Percentiles rank a stretch among this genome's conserved stretches.
Conservation (phyloP, 1,140 invertebrate species). For the Pentalonia nigronervosa region DNA sequence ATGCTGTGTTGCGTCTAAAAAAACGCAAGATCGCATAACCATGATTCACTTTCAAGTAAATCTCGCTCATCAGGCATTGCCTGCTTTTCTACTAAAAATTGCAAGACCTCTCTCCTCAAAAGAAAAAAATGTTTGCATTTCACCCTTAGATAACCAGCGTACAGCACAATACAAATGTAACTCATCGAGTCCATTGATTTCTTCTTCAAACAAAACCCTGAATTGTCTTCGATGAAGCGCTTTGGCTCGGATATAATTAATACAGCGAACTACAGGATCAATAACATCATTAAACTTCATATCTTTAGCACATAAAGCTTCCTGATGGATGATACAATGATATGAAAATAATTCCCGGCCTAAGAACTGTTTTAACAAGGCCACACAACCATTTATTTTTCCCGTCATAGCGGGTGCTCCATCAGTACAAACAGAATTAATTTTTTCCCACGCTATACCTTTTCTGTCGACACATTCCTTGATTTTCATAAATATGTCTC, state of each 20-base stretch:
- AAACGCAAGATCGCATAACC: constrained; percentile 36
- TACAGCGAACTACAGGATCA: constrained; percentile 37
- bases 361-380: not conserved
- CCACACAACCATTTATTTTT: constrained; percentile 8
- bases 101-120: constrained; percentile 41
- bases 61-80: constrained; percentile 42
- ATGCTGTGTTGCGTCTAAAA: constrained; percentile 16
- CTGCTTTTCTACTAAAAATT: constrained; percentile 38
- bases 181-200: constrained; percentile 36
- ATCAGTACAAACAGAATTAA: constrained; percentile 29
- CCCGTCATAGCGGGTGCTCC: constrained; percentile 48
- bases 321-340: constrained; percentile 7
- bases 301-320: constrained; percentile 13
- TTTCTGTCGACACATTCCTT: not conserved
- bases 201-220: constrained; percentile 44
- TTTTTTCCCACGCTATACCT: constrained; percentile 19
- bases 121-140: constrained; percentile 42
- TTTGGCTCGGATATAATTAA: constrained; percentile 48
- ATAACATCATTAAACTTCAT: constrained; percentile 8
- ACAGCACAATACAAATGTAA: constrained; percentile 54
- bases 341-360: not conserved
- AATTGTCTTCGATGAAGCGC: constrained; percentile 36
- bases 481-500: constrained; percentile 9
- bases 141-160: constrained; percentile 34
- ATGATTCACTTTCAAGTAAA: constrained; percentile 32